Base-by-base conservation (phyloP, 2,888 invertebrate species). In the Lasioglossum leucozonium region DNA sequence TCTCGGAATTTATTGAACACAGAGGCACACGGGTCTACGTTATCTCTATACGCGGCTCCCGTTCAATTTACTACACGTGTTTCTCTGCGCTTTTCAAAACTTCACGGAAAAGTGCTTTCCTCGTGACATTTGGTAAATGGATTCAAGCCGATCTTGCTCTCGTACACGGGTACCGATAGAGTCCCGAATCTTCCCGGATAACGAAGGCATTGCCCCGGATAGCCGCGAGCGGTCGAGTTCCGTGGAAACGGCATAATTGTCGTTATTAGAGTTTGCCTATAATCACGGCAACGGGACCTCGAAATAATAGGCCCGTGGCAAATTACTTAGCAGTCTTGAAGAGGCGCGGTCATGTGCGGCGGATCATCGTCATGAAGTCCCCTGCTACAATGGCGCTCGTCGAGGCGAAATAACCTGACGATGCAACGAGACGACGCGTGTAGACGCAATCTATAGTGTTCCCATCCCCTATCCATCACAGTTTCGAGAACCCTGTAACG, bases 211-310 rank as follows among this genome's bases (percentile, higher is more conserved):
- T 93, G 93, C 93, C 88, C 88, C 77, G 65, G 85, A 76, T 90
- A 91, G 88, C 92, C 87, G 89, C 89, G 88, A 93, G 92, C 92
- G 92, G 90, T 93, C 89, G 91, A 91, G 93, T 93, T 92, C 93
- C 92, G 83, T 72, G 88, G 92, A 92, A 93, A 94, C 92, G 91
- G 92, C 93, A 93, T 94, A 94, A 94, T 94, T 93, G 93, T 94
- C 91, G 91, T 93, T 93, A 94, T 94, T 94, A 93, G 90, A 91
- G 90, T 92, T 93, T 91, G 92, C 87, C 92, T 93, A 92, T 93
- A 93, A 93, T 93, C 91, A 91, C 88, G 89, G 89, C 89, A 92
- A 91, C 91, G 89, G 92, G 92, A 91, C 86, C 91, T 88, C 81
- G 87, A 87, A 88, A 88, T 93, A 93, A 93, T 92, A 91, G 91